A percentile compares a stretch with the other conserved stretches of the same genome.
These are phyloP conservation scores for Boloria euphrosyne DNA, from an alignment of 2,888 invertebrate species.

Conservation along the genomic window DNA sequence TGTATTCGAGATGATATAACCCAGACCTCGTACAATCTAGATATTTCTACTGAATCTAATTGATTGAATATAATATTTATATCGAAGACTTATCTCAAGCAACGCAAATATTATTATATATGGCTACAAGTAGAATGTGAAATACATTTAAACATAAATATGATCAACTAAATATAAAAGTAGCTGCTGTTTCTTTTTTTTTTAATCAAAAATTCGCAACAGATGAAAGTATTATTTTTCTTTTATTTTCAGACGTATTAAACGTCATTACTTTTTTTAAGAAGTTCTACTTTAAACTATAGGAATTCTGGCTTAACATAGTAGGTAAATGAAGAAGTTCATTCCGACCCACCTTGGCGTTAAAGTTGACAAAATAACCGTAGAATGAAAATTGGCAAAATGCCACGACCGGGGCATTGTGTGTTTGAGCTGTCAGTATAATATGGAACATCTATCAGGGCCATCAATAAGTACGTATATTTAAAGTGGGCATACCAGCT, in stretches of 20 bases:
- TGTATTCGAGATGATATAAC: constrained; percentile 50
- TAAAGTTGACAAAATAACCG: constrained; percentile 64
- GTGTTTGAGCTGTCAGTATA: constrained; percentile 27
- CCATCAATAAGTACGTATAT: constrained; percentile 17
- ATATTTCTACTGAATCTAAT: constrained; percentile 35
- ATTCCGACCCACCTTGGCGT: constrained; percentile 64
- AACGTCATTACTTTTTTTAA: too few relatives aligned
- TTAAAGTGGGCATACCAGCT: constrained; percentile 18
- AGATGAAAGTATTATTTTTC: too few relatives aligned
- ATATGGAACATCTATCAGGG: constrained; percentile 41
- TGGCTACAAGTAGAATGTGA: not conserved
- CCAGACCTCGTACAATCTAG: constrained; percentile 49
- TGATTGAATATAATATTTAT: constrained; percentile 29
- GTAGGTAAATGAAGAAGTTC: constrained; percentile 44
- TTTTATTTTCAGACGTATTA: too few relatives aligned
- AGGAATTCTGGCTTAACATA: not conserved
- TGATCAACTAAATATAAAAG: not conserved
- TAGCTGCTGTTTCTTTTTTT: too few relatives aligned
- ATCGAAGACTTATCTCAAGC: constrained; percentile 28
- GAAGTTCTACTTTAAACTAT: too few relatives aligned
- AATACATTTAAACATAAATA: not conserved
- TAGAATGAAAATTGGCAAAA: constrained; percentile 58
- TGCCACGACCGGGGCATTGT: constrained; percentile 54
- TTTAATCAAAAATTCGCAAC: too few relatives aligned
- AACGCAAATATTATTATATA: constrained; percentile 10